Conservation (phyloP, 2,888 invertebrate genomes). For the Atrina japonica region DNA sequence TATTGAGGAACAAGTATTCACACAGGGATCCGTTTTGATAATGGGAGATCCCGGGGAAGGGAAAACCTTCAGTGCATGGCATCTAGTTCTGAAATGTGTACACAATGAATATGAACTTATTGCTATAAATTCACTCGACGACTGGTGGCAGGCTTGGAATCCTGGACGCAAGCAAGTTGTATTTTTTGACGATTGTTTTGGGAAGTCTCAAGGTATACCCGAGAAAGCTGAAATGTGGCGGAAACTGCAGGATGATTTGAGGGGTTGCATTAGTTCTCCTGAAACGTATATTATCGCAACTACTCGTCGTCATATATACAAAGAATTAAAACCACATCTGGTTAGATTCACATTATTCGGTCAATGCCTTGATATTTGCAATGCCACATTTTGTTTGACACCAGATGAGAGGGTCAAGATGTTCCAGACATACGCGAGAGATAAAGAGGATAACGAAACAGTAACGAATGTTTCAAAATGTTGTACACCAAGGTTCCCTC, state of each 20-base stretch:
- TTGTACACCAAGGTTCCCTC: constrained; percentile 17
- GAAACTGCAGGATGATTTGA: constrained; percentile 14
- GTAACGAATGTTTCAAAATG: background rate
- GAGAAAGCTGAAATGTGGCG: constrained; percentile 20
- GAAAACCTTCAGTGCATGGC: constrained; percentile 22
- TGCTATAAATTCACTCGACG: constrained; percentile 8
- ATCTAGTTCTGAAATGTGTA: constrained; percentile 13
- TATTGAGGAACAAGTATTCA: constrained; percentile 14
- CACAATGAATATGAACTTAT: constrained; percentile 1
- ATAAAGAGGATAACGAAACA: background rate
- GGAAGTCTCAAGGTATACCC: constrained; percentile 4
- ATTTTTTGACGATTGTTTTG: constrained; percentile 24
- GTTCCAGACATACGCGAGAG: constrained; percentile 3
- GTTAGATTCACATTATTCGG: constrained; percentile 11
- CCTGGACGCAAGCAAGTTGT: constrained; percentile 16
- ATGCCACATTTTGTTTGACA: background rate
- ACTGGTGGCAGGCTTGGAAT: constrained; percentile 13
- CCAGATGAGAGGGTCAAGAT: constrained; percentile 9
- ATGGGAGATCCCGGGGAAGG: constrained; percentile 23
- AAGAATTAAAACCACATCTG: background rate
- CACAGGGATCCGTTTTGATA: constrained; percentile 14
- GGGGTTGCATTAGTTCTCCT: constrained; percentile 4
- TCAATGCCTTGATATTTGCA: constrained; percentile 11
- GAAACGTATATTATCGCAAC: constrained; percentile 18
- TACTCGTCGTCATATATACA: constrained; percentile 5